Conservation (phyloP, 1,140 invertebrate species). For the Orchestia grillus region DNA sequence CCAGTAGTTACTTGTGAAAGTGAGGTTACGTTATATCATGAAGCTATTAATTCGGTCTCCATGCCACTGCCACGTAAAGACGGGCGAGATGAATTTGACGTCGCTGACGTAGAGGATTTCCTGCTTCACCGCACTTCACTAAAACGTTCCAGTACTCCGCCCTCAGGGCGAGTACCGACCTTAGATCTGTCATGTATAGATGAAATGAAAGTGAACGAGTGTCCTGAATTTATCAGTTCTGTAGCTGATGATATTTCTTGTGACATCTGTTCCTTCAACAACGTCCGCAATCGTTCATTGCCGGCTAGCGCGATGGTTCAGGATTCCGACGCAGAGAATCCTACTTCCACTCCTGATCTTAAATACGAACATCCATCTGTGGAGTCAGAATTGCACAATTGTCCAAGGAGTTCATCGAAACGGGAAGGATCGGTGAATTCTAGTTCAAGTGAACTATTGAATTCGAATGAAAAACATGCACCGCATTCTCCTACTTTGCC, state of each 20-base stretch:
- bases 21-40: too few species aligned
- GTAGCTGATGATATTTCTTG: background rate
- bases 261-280: background rate
- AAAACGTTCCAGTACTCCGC: too few species aligned
- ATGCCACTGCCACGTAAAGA: too few species aligned
- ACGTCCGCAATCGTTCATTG: background rate
- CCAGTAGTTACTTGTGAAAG: too few species aligned
- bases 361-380: background rate
- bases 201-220: background rate
- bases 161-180: too few species aligned
- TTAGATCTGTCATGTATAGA: background rate
- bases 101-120: too few species aligned
- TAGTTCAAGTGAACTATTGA: background rate
- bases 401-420: background rate
- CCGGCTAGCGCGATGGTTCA: background rate
- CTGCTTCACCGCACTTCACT: too few species aligned
- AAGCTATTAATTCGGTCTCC: too few species aligned
- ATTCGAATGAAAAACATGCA: background rate
- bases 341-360: background rate
- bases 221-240: background rate
- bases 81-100: too few species aligned
- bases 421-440: background rate
- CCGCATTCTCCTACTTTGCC: background rate
- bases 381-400: background rate
- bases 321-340: background rate